Evolutionary conservation across 2,888 invertebrate genomes (phyloP), one percentile per base, ranked within the genome.

Genomic region (Rapana venosa): DNA sequence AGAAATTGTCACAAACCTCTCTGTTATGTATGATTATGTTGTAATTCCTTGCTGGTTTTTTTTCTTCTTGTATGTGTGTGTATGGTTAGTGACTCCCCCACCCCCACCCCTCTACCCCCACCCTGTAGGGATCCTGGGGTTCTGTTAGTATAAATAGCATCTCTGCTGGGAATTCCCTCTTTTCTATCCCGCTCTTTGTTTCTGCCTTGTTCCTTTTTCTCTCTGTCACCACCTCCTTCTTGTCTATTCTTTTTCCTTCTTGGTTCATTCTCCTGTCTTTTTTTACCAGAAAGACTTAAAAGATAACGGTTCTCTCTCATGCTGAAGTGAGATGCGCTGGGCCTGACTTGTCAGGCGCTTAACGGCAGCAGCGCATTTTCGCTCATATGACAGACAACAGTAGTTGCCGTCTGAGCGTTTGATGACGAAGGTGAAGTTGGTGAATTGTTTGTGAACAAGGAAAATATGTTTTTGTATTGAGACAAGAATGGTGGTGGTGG

Each of bases 141-240:
- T 79, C 32, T 79, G 77, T 77, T 22, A 30, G 13, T 77, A 11
- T 77, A n/a, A n/a, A n/a, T n/a, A n/a, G n/a, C 32, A 17, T 81
- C 81, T 81, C 81, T 83, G 11, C 36, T 36, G 8, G 36, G 8
- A 36, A 36, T 13, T 79, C 79, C 1, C 79, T 35, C 79, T 22
- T 47, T n/a, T 47, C 26, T 47, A 5, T 47, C 47, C 70, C 26
- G 5, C 22, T 30, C 32, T 87, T 32, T 74, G n/a, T 36, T 22
- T 74, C 87, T 87, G 35, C 35, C 87, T 87, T 22, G 70, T 36
- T 87, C 66, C 74, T 74, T 87, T n/a, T 35, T 35, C 87, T 87
- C 47, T 47, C 47, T 47, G 36, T 26, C 36, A 26, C 47, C 79
- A 8, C 77, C 70, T 22, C 17, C 22, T 74, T 4, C 26, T 8